A percentile compares a stretch with the other conserved stretches of the same genome.
These are phyloP conservation scores for Drosophila repleta DNA, from an alignment of 1,140 invertebrate genomes.

Conservation along the genomic window DNA sequence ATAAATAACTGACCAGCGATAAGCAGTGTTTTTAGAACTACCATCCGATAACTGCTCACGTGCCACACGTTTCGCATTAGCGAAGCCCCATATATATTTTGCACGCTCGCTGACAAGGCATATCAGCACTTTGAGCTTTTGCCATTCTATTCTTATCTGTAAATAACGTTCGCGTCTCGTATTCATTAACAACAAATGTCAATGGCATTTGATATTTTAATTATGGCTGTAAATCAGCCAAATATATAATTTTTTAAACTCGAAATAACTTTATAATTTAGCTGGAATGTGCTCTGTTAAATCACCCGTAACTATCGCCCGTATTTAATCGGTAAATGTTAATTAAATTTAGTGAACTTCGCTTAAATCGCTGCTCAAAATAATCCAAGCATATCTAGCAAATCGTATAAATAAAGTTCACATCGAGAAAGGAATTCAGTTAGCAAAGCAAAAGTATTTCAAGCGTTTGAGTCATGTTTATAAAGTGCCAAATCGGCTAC, in stretches of 20 bases:
- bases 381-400: constrained; percentile 18
- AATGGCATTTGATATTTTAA: not conserved
- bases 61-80: constrained; percentile 58
- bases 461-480: constrained; percentile 6
- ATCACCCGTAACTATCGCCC: constrained; percentile 30
- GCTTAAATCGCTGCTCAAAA: not conserved
- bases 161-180: not conserved
- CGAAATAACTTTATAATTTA: constrained; percentile 17
- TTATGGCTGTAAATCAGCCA: not conserved
- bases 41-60: constrained; percentile 34
- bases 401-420: constrained; percentile 17
- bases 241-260: not conserved
- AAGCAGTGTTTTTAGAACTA: not conserved
- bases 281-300: constrained; percentile 2
- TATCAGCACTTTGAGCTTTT: constrained; percentile 11
- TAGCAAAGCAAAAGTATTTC: not conserved
- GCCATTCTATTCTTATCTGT: constrained; percentile 1
- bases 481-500: constrained; percentile 6
- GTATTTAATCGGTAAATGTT: constrained; percentile 8
- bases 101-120: constrained; percentile 1
- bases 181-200: not conserved
- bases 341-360: constrained; percentile 2
- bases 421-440: constrained; percentile 6
- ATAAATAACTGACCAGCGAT: constrained; percentile 6
- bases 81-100: too few relatives aligned